These are phyloP conservation scores for Cuculus canorus DNA, from an alignment of 2,797 vertebrate genomes.

Conservation along the genomic window DNA sequence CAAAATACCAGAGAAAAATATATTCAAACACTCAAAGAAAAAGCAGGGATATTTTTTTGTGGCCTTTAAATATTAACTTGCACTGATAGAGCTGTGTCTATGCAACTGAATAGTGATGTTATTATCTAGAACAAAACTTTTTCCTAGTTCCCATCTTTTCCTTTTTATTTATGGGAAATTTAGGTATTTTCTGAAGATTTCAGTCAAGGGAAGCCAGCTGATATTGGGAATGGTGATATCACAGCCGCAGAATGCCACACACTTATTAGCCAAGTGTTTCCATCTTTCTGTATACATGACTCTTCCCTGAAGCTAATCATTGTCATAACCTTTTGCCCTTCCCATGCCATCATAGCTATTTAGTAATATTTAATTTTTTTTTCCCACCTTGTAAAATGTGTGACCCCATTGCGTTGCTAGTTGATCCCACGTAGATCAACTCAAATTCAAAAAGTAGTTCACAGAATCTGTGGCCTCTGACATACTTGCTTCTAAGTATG, in stretches of 20 bases:
- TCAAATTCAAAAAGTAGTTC: not conserved
- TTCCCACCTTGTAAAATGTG: conserved; percentile 51
- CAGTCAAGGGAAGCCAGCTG: not conserved
- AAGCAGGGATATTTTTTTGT: not conserved
- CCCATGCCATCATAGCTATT: conserved; percentile 34
- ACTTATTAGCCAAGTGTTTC: conserved; percentile 49
- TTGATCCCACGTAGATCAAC: conserved; percentile 1
- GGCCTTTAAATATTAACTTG: not conserved
- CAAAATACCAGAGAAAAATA: not conserved
- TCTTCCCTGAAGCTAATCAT: conserved; percentile 44
- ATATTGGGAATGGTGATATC: conserved; percentile 62
- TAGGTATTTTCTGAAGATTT: conserved; percentile 3
- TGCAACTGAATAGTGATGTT: not conserved
- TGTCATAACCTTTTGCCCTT: conserved; percentile 60
- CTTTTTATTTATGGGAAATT: not conserved
- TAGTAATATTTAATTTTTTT: conserved; percentile 56
- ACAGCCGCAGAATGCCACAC: conserved; percentile 52
- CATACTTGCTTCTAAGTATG: not conserved
- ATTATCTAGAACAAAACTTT: not conserved
- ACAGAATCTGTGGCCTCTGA: not conserved
- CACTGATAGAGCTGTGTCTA: not conserved
- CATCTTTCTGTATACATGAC: conserved; percentile 46
- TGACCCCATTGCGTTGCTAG: not conserved
- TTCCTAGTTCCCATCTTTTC: not conserved
- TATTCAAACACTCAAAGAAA: not conserved